These are phyloP conservation scores for Triplophysa tibetana DNA, from an alignment of 2,113 vertebrate species.

Conservation along the genomic window DNA sequence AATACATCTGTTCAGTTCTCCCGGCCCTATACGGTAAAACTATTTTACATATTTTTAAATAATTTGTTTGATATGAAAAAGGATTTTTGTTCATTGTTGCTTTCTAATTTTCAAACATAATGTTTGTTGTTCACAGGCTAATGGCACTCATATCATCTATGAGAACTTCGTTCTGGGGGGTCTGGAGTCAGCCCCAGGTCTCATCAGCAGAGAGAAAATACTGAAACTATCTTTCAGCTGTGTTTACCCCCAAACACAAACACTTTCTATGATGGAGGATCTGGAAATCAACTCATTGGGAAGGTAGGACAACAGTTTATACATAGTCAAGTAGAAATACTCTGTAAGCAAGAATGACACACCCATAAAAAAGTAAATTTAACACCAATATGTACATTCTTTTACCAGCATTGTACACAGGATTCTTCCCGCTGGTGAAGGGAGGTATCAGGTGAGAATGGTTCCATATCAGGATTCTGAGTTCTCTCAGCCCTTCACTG, in stretches of 20 bases:
- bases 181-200: neutral
- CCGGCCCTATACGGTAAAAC: no score
- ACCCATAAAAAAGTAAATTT: no score
- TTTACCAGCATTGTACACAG: neutral
- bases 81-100: no score
- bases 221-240: constrained; percentile 38
- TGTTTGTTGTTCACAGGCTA: constrained; percentile 27
- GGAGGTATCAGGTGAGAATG: constrained; percentile 60
- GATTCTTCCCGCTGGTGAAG: constrained; percentile 58
- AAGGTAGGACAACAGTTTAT: neutral
- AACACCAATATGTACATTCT: constrained; percentile 55
- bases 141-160: constrained; percentile 44
- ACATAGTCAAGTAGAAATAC: neutral
- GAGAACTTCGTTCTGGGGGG: constrained; percentile 25
- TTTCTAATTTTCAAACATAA: no score
- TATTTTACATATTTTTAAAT: no score
- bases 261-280: constrained; percentile 21
- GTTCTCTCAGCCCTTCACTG: constrained; percentile 56
- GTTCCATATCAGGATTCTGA: constrained; percentile 59
- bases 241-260: constrained; percentile 27
- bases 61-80: no score
- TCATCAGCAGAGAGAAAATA: constrained; percentile 28
- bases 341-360: no score
- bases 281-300: constrained; percentile 13
- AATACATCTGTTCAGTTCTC: no score